Percentiles rank a stretch among this genome's conserved stretches.
These are phyloP conservation scores for Cheirogaleus medius DNA, from an alignment of 2,113 vertebrate species.

Conservation along the genomic window DNA sequence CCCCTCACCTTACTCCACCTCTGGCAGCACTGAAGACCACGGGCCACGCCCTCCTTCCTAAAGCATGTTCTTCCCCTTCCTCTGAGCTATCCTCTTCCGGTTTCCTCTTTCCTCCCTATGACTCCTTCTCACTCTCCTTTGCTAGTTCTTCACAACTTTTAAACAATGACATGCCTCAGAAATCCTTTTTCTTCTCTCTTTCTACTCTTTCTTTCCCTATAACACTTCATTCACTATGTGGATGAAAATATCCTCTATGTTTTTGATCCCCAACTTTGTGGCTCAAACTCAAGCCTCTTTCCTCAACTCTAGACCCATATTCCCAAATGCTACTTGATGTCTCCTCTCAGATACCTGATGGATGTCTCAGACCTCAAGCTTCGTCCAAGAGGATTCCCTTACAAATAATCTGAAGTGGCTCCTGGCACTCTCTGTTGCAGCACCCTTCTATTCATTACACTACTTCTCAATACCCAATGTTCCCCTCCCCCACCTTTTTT, in stretches of 20 bases:
- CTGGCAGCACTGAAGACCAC: background rate
- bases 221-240: background rate
- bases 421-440: background rate
- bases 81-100: background rate
- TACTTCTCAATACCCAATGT: background rate
- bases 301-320: background rate
- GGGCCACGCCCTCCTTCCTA: background rate
- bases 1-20: background rate
- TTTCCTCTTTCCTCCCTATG: background rate
- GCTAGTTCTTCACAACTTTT: background rate
- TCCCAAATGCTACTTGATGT: background rate
- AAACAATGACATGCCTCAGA: background rate
- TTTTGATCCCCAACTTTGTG: background rate
- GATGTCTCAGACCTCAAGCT: background rate
- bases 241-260: background rate
- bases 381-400: background rate
- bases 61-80: background rate
- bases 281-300: background rate
- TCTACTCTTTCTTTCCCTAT: background rate
- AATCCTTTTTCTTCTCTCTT: background rate
- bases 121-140: background rate
- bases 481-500: too few relatives aligned
- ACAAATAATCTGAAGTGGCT: background rate
- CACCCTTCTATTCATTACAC: background rate
- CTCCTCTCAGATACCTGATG: background rate